Evolutionary conservation across 2,113 vertebrate genomes (phyloP), one percentile per base, ranked within the genome.

Genomic region (Quiscalus mexicanus): DNA sequence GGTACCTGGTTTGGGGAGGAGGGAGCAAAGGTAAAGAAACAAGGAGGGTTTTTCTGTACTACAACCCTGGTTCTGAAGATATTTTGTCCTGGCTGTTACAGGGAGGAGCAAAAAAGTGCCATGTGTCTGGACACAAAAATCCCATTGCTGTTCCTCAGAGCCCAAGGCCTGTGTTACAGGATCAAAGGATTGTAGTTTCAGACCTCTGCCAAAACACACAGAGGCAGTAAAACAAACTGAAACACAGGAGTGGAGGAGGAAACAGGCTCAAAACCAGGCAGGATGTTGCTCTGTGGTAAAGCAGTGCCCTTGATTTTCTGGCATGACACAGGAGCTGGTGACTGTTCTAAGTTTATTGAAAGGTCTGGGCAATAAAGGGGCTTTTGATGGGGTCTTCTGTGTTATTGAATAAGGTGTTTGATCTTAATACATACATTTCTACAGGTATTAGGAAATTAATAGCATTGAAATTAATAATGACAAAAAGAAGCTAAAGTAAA

Each of bases 191-290:
- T 92, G 73, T 64, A 67, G 44, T 77, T 93, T 90, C 68, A 69
- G 84, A 74, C 50, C 30, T 81, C 50, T 93, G 76, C 91, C 86
- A 95, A 95, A 90, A 84, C 42, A 96, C 65, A 95, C 92, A 93
- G 69, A 82, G 49, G 41, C 84, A 79, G 44, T 55, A 84, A 96
- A 95, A 50, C 87, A 95, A 93, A 89, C 68, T 92, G 52, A 84
- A 89, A 64, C 63, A 59, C 30, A 53, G 68, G 47, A 77, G 62
- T 15, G 5, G 77, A 91, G 5, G 77, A 91, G 76, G 77, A 92
- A 96, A 50, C 62, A 70, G 85, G n/a, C 73, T 68, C 56, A 84
- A 89, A 93, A 59, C 13, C 60, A 45, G 77, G 76, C 91, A 94
- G 95, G 91, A 91, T 82, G 58, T 95, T 95, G 53, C 60, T 84